phyloP scores from a whole-genome alignment of 2,888 invertebrate species.

The Auanema sp. region DNA sequence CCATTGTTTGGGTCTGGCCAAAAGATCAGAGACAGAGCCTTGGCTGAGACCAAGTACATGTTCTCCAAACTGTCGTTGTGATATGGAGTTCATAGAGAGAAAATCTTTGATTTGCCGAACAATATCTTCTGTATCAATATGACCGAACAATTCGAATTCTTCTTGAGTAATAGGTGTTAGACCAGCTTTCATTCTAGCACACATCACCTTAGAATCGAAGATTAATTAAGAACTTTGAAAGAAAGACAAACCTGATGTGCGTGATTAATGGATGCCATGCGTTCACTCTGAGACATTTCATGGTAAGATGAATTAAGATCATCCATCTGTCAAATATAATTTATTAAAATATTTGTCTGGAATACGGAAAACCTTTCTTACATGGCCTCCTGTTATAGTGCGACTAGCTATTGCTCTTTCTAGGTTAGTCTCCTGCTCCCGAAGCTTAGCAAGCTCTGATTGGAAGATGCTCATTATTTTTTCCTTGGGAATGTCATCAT shows the following conservation, averaged over 20 bases:
- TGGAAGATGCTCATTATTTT: constrained; percentile 92
- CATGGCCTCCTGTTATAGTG: constrained; percentile 13
- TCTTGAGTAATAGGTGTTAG: constrained; percentile 97
- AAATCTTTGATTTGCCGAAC: constrained; percentile 71
- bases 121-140: constrained; percentile 95
- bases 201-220: constrained; percentile 30
- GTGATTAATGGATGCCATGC: constrained; percentile 24
- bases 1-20: constrained; percentile 98
- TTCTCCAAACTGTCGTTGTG: constrained; percentile 95
- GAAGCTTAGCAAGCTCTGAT: constrained; percentile 88
- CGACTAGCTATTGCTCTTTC: constrained; percentile 34
- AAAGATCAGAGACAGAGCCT: constrained; percentile 92
- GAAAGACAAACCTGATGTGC: constrained; percentile 17
- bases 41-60: constrained; percentile 87
- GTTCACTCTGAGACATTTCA: constrained; percentile 20
- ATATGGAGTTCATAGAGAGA: constrained; percentile 72
- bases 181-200: constrained; percentile 68
- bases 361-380: constrained; percentile 11
- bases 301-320: constrained; percentile 17
- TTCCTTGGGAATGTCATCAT: constrained; percentile 93
- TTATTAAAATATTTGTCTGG: constrained; percentile 1
- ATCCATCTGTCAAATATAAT: constrained; percentile 13
- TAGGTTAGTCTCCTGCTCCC: constrained; percentile 69
- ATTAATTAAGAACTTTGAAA: neutral
- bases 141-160: constrained; percentile 90